Percentiles rank a stretch among this genome's conserved stretches.
Evolutionary conservation across 2,113 vertebrate genomes (phyloP).

Genomic region (Holacanthus passer): DNA sequence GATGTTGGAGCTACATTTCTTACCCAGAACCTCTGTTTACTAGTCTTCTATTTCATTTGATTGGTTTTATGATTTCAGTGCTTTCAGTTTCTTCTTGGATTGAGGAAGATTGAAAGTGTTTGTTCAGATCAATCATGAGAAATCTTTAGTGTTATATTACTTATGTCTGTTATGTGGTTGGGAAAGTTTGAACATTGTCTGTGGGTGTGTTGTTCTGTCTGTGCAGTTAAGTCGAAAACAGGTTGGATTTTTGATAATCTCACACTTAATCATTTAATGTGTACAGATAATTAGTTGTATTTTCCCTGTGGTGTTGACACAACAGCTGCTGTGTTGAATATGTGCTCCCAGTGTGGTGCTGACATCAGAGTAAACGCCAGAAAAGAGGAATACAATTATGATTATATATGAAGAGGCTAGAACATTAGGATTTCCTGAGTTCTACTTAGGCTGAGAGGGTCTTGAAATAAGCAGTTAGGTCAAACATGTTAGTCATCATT

Average conservation of each 20-base stretch:
- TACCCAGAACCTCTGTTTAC: too few relatives aligned
- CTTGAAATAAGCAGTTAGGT: conserved; percentile 6
- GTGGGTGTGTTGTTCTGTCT: too few relatives aligned
- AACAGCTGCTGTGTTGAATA: conserved; percentile 33
- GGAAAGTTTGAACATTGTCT: neutral
- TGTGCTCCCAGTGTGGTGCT: neutral
- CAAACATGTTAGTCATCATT: conserved; percentile 13
- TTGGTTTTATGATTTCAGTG: neutral
- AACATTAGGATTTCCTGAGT: neutral
- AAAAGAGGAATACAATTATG: neutral
- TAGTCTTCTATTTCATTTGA: too few relatives aligned
- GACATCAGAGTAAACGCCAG: neutral
- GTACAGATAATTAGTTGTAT: neutral
- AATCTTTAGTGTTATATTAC: neutral
- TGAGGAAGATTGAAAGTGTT: neutral
- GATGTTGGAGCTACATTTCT: too few relatives aligned
- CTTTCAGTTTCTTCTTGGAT: neutral
- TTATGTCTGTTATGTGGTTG: neutral
- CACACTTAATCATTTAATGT: neutral
- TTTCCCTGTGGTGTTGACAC: neutral
- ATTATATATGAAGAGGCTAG: conserved; percentile 6
- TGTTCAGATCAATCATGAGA: neutral
- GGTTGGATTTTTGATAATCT: neutral
- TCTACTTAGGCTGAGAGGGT: neutral
- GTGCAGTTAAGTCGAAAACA: neutral